These are phyloP conservation scores for Erpornis zantholeuca DNA, from an alignment of 2,113 vertebrate genomes.

Conservation along the genomic window DNA sequence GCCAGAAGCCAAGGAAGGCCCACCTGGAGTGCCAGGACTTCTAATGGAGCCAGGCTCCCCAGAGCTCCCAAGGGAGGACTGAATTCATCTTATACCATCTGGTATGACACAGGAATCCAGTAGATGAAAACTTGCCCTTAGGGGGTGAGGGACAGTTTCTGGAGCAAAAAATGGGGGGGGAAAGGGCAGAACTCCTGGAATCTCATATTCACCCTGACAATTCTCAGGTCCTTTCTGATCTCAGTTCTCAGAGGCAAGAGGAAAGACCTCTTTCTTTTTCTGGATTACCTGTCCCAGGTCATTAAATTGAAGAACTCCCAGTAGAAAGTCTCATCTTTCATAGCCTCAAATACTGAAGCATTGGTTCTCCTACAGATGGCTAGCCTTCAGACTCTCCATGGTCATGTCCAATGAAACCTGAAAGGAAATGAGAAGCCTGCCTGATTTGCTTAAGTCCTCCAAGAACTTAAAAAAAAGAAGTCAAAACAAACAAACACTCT, in stretches of 20 bases:
- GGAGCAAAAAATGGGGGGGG: background rate
- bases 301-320: background rate
- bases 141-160: background rate
- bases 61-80: background rate
- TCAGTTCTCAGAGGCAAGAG: background rate
- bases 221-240: background rate
- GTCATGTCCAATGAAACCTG: background rate
- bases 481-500: background rate
- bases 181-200: background rate
- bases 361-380: background rate
- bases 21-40: background rate
- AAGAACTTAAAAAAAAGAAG: background rate
- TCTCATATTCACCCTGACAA: background rate
- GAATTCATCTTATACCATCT: background rate
- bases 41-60: background rate
- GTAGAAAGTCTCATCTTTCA: background rate
- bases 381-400: background rate
- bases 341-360: background rate
- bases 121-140: accelerated
- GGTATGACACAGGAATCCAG: background rate
- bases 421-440: background rate
- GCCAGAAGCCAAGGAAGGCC: background rate
- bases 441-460: background rate
- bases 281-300: background rate
- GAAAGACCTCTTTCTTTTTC: background rate